Conservation (phyloP, 2,797 vertebrate genomes). For the Lacerta agilis region DNA sequence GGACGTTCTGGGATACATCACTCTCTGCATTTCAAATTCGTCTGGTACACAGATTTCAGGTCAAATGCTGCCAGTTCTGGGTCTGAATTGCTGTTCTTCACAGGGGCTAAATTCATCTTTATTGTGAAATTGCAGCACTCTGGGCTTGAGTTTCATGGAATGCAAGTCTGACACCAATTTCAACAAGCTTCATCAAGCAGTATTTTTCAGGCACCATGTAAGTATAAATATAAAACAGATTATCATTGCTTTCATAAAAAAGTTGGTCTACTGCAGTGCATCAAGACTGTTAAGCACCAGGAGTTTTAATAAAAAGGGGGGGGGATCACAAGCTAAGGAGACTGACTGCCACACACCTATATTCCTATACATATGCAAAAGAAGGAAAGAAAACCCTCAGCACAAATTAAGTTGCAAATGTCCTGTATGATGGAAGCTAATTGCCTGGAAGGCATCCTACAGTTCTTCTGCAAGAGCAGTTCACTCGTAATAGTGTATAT, state of each 20-base stretch:
- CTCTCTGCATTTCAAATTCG: accelerated
- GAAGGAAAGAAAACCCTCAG: background rate
- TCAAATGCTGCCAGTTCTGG: background rate
- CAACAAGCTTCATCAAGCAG: conserved; percentile 17
- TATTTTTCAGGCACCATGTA: background rate
- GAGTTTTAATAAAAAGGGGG: background rate
- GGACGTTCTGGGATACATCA: background rate
- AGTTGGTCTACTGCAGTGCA: background rate
- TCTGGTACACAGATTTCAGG: background rate
- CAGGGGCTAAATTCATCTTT: background rate
- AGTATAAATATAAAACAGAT: background rate
- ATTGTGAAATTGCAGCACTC: accelerated
- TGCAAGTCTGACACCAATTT: background rate
- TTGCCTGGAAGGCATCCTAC: conserved; percentile 53
- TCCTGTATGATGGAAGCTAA: conserved; percentile 35
- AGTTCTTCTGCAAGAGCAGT: conserved; percentile 36
- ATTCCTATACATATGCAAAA: background rate
- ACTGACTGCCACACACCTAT: conserved; percentile 17
- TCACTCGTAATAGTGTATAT: conserved; percentile 27
- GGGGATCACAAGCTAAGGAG: background rate
- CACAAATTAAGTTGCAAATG: conserved; percentile 34
- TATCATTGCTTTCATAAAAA: conserved; percentile 12
- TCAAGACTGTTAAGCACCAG: conserved; percentile 33
- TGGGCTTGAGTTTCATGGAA: accelerated
- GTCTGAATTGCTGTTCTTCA: background rate